Percentiles rank a stretch among this genome's conserved stretches.
These are phyloP conservation scores for Platichthys flesus DNA, from an alignment of 2,113 vertebrate genomes.

Conservation along the genomic window DNA sequence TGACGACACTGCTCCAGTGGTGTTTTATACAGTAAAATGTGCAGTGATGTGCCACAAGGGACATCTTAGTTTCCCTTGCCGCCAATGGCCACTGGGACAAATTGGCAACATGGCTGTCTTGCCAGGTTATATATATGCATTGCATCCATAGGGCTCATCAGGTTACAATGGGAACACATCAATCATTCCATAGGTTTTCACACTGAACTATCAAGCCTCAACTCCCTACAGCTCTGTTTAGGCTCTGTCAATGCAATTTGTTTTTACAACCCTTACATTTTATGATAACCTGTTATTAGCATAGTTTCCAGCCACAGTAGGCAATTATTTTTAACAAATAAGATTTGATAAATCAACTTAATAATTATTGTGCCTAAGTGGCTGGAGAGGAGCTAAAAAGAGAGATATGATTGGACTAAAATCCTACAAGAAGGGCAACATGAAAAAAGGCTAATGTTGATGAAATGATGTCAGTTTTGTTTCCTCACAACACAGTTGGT, in stretches of 20 bases:
- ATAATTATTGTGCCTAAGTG: too few species aligned
- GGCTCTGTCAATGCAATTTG: too few species aligned
- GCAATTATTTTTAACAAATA: too few species aligned
- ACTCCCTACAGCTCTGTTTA: too few species aligned
- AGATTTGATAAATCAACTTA: too few species aligned
- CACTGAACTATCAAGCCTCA: too few species aligned
- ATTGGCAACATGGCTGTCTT: not conserved
- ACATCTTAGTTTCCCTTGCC: too few species aligned
- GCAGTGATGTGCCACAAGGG: too few species aligned
- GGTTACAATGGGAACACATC: not conserved
- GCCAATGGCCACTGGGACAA: not conserved
- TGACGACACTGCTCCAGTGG: constrained; percentile 35
- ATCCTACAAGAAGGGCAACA: not conserved
- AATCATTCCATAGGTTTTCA: too few species aligned
- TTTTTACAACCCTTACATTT: too few species aligned
- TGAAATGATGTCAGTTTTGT: not conserved
- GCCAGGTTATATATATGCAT: not conserved
- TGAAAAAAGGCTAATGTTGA: not conserved
- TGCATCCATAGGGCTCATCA: not conserved
- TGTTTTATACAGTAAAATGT: not conserved
- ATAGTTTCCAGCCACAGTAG: too few species aligned
- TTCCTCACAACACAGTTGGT: not conserved
- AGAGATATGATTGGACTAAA: not conserved
- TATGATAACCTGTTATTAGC: too few species aligned
- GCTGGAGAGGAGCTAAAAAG: not conserved